A percentile compares a stretch with the other conserved stretches of the same genome.
Conservation (phyloP, 2,113 vertebrate genomes). For the Spermophilus dauricus region DNA sequence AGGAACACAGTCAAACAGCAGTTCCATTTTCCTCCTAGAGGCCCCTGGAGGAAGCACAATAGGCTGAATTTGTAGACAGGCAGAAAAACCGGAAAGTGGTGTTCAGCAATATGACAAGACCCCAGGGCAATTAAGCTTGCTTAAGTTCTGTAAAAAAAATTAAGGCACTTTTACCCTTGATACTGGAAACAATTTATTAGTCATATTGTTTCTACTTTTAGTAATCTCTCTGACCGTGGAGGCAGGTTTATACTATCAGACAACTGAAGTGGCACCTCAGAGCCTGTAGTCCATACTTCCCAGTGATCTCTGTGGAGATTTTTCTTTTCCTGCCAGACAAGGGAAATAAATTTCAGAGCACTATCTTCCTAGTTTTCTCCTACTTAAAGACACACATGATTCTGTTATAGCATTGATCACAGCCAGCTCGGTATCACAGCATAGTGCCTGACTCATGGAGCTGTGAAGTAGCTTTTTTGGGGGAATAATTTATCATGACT, state of each 20-base stretch:
- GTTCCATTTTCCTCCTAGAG: not conserved
- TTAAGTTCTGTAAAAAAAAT: not conserved
- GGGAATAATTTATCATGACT: not conserved
- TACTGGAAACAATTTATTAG: not conserved
- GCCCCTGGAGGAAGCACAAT: not conserved
- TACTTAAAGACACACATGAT: not conserved
- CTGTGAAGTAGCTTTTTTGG: not conserved
- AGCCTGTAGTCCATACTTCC: not conserved
- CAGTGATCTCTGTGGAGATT: not conserved
- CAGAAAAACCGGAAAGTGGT: not conserved
- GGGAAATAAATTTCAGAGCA: not conserved
- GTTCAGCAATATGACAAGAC: not conserved
- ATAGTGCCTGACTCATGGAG: not conserved
- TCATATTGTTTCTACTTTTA: not conserved
- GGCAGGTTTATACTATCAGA: not conserved
- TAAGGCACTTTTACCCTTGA: not conserved
- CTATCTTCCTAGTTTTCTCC: not conserved
- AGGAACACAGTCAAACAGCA: not conserved
- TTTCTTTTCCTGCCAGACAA: not conserved
- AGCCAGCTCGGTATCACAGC: not conserved
- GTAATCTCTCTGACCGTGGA: not conserved
- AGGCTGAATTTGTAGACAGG: not conserved
- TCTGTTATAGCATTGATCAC: not conserved
- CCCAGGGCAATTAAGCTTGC: not conserved
- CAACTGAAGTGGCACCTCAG: not conserved